Evolutionary conservation across 2,797 vertebrate species (phyloP).

Genomic region (Dromococcyx pavoninus): DNA sequence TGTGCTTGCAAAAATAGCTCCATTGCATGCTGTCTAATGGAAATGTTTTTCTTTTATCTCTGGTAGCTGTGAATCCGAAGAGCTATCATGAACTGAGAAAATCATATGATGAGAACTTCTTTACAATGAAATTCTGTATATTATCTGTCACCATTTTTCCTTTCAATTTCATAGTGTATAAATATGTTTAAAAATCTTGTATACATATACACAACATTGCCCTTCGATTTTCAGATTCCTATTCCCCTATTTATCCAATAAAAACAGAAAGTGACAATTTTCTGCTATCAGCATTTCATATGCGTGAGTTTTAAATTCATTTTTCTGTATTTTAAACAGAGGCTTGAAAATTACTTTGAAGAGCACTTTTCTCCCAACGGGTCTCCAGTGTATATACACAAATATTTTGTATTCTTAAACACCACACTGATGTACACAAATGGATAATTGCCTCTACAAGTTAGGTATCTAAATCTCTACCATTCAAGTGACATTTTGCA

Average conservation of each 20-base stretch:
- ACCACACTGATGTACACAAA: constrained; percentile 15
- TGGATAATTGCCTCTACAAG: constrained; percentile 54
- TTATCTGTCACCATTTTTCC: not conserved
- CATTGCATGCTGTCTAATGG: not conserved
- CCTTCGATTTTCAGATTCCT: constrained; percentile 6
- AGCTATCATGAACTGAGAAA: constrained; percentile 1
- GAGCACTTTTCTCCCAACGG: constrained; percentile 2
- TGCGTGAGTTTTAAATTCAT: not conserved
- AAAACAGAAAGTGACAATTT: not conserved
- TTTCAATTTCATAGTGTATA: constrained; percentile 22
- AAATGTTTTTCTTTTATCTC: not conserved
- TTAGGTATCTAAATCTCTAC: constrained; percentile 37
- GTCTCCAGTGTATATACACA: not conserved
- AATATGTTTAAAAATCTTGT: not conserved
- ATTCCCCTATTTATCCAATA: not conserved
- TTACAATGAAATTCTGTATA: not conserved
- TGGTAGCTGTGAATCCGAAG: constrained; percentile 5
- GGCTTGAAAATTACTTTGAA: constrained; percentile 38
- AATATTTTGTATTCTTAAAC: constrained; percentile 47
- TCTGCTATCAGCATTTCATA: not conserved
- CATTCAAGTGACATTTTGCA: constrained; percentile 61
- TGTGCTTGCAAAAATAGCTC: constrained; percentile 22
- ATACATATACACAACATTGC: not conserved
- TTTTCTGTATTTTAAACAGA: constrained; percentile 30
- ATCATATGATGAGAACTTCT: not conserved